Evolutionary conservation across 1,140 invertebrate species (phyloP), one percentile per base, ranked within the genome.

Genomic region (Colletes latitarsis): DNA sequence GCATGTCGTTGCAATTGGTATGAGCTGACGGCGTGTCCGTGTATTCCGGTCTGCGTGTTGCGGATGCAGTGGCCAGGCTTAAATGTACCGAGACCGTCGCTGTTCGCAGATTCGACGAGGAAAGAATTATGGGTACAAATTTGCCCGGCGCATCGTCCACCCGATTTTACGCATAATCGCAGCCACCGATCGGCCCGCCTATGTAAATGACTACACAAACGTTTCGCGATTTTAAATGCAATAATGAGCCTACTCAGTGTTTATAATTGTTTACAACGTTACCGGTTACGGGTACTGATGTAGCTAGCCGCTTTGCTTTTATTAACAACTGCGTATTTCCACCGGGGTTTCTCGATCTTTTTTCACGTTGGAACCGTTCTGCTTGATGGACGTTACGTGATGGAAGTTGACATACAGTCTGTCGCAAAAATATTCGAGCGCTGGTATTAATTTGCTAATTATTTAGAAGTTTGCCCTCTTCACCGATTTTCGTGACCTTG

Each of bases 1-100:
- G 91, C 91, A 91, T 92, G 92, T 92, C 86, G 87, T 84, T 90
- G 88, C 92, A 92, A 92, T 92, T 91, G 91, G 91, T 91, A 92
- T 92, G 89, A 91, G 76, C 86, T 82, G 70, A 82, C 84, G 84
- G 73, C 82, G 85, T 86, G 84, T 83, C 82, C 49, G 84, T 86
- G 71, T 41, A 30, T 17, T 14, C 41, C n/a, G 58, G 66, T 14
- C 17, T 12, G 58, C 53, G 78, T 58, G 71, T 63, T 70, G 63
- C 80, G 80, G 64, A 66, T 63, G 58, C 79, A 72, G 71, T 75
- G 81, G 57, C 55, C 75, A 53, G 84, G 60, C 53, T 85, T 86
- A 79, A 85, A 82, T 72, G 67, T 72, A 79, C 75, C 77, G 80
- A 71, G 81, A 77, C 70, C 80, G 73, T 82, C 66, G 72, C 66